Conservation (phyloP, 2,888 invertebrate species). For the Tineola bisselliella region DNA sequence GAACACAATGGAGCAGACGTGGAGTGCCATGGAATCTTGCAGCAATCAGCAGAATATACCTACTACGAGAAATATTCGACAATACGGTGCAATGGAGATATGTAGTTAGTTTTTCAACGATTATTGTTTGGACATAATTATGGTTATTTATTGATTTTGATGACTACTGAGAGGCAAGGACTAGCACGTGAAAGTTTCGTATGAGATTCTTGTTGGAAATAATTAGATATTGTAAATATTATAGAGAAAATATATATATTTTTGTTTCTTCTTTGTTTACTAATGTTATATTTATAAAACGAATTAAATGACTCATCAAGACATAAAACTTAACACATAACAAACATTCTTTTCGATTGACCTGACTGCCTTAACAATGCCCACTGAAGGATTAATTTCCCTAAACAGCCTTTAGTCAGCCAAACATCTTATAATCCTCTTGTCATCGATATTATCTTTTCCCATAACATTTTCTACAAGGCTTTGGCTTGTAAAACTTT, state of each 20-base stretch:
- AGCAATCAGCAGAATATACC: not conserved
- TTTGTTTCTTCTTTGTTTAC: too few species aligned
- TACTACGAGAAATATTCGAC: not conserved
- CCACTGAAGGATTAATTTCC: not conserved
- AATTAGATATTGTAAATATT: too few species aligned
- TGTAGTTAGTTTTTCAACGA: not conserved
- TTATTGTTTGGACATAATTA: not conserved
- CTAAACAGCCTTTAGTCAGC: not conserved
- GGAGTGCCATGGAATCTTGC: constrained; percentile 3
- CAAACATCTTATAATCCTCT: not conserved
- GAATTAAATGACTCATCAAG: not conserved
- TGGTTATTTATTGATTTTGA: too few species aligned
- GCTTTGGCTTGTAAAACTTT: constrained; percentile 1
- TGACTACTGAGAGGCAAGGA: too few species aligned
- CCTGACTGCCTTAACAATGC: not conserved
- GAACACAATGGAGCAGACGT: constrained; percentile 3
- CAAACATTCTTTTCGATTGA: too few species aligned
- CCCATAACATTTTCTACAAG: constrained; percentile 2
- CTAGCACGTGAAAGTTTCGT: too few species aligned
- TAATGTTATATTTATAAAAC: not conserved
- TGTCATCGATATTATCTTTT: constrained; percentile 6
- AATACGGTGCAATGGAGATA: not conserved
- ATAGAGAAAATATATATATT: too few species aligned
- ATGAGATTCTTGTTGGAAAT: too few species aligned
- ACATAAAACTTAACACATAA: too few species aligned